phyloP scores from a whole-genome alignment of 2,797 vertebrate species.

The Lacerta viridis region DNA sequence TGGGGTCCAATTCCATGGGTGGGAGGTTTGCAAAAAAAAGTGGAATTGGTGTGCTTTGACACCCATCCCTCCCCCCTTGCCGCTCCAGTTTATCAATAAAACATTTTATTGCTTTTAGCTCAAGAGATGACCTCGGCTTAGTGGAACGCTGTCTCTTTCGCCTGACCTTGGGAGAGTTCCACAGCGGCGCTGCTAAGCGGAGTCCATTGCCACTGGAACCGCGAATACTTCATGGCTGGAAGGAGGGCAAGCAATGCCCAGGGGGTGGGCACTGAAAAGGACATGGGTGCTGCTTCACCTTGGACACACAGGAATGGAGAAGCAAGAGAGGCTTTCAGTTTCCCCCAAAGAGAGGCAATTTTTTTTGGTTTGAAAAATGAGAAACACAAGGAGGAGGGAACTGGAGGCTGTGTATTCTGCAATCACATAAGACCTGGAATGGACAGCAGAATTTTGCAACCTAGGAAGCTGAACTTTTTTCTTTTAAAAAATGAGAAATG shows the following conservation, averaged over 20 bases:
- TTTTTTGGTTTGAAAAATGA: not conserved
- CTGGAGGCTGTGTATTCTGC: not conserved
- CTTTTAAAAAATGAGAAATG: not conserved
- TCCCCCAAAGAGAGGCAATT: not conserved
- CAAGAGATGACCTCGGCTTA: conserved; percentile 89
- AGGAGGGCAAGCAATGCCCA: conserved; percentile 52
- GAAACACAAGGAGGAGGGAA: not conserved
- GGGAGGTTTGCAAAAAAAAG: conserved; percentile 42
- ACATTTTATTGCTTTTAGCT: conserved; percentile 93
- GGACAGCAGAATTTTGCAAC: not conserved
- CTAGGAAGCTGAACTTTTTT: not conserved
- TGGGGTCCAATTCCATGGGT: not conserved
- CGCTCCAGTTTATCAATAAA: conserved; percentile 88
- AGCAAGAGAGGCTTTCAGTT: not conserved
- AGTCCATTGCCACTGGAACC: conserved; percentile 73
- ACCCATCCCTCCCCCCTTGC: conserved; percentile 55
- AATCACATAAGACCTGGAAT: too few species aligned
- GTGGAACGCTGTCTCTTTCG: conserved; percentile 82
- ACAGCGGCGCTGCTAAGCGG: conserved; percentile 77
- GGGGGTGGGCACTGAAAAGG: too few species aligned
- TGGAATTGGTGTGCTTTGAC: conserved; percentile 55
- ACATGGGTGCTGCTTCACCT: not conserved
- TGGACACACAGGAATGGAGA: not conserved
- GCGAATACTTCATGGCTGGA: not conserved
- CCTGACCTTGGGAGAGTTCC: conserved; percentile 87